Evolutionary conservation across 2,113 vertebrate species (phyloP).

Genomic region (Perca flavescens): DNA sequence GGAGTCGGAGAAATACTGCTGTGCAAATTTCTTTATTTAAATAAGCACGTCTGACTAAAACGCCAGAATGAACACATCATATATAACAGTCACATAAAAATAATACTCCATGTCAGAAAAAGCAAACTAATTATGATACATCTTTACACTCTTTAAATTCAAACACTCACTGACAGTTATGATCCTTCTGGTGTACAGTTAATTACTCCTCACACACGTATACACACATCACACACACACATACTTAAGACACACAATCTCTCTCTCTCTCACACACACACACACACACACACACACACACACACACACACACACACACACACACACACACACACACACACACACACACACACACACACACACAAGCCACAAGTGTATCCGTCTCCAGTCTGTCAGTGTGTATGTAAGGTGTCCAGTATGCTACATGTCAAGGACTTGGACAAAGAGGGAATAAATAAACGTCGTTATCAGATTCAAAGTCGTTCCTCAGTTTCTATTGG

Average conservation of each 20-base stretch:
- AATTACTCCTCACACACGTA: conserved; percentile 35
- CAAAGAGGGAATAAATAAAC: conserved; percentile 74
- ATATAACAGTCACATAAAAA: conserved; percentile 64
- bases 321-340: conserved; percentile 23
- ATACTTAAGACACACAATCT: background rate
- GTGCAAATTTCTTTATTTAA: conserved; percentile 79
- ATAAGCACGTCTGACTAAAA: conserved; percentile 86
- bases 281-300: background rate
- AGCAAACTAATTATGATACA: conserved; percentile 71
- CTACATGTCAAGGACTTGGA: conserved; percentile 52
- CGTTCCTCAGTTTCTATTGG: conserved; percentile 29
- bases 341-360: conserved; percentile 6
- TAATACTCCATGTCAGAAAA: conserved; percentile 60
- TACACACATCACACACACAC: background rate
- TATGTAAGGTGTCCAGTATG: conserved; percentile 38
- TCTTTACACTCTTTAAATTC: conserved; percentile 76
- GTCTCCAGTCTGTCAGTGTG: conserved; percentile 55
- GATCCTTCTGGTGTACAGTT: conserved; percentile 40
- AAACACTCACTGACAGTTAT: conserved; percentile 48
- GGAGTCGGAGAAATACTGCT: conserved; percentile 3
- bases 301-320: background rate
- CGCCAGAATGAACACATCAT: conserved; percentile 79
- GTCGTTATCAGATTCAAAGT: conserved; percentile 32
- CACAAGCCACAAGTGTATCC: conserved; percentile 43
- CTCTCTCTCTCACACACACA: background rate